Evolutionary conservation across 2,888 invertebrate species (phyloP), one percentile per base, ranked within the genome.

Genomic region (Galeruca laticollis): DNA sequence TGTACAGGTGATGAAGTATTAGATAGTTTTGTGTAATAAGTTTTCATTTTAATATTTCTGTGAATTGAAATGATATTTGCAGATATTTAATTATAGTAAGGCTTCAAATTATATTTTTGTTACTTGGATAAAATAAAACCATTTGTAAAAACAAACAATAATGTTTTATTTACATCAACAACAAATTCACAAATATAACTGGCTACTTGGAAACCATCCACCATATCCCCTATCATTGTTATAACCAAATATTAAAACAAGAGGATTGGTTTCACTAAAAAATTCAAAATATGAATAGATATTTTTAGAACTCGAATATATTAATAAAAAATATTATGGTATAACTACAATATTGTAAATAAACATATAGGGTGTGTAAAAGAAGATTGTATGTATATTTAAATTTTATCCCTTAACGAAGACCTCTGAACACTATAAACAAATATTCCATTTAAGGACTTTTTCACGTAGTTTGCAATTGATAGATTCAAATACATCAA

Each of bases 161-260:
- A 61, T 37, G 62, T 62, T 62, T 62, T 62, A 62, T 62, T 62
- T 62, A 62, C 62, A 62, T 62, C 18, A 62, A 60, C 31, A 62
- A 60, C 47, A 60, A 52, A 62, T 62, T 62, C 62, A 62, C 52
- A 62, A 51, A 62, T 62, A 62, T 60, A 33, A 59, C 11, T 61
- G 18, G 35, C 56, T 57, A 57, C 18, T 57, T 15, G 18, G 56
- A 21, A 57, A 35, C n/a, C n/a, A 31, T 54, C 35, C 35, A 57
- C 5, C 35, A 33, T 13, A 54, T 31, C 54, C 26, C 31, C 26
- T 54, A 21, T 31, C 8, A 54, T 26, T n/a, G n/a, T 31, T 31
- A 15, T n/a, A 18, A 15, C 47, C 15, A 11, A 49, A 49, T 10
- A 20, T 2, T 49, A n/a, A 8, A 1, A 20, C 31, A 31, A 10